A percentile compares a stretch with the other conserved stretches of the same genome.
These are phyloP conservation scores for Saimiri boliviensis DNA, from an alignment of 2,113 vertebrate genomes.

Conservation along the genomic window DNA sequence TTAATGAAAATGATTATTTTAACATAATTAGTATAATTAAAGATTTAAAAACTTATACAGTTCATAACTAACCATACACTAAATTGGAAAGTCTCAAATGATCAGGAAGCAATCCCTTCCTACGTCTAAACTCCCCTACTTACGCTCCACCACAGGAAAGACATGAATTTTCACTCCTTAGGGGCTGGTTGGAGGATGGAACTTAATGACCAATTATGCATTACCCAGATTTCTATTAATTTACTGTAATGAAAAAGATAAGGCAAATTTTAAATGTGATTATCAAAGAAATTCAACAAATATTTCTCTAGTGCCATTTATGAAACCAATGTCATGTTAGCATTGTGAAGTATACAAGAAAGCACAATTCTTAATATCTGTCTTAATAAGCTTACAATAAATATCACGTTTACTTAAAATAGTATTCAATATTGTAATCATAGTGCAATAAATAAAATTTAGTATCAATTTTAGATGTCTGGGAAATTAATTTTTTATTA, in stretches of 20 bases:
- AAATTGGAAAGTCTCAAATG: neutral
- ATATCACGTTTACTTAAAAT: neutral
- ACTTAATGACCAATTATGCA: neutral
- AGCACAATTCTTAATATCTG: neutral
- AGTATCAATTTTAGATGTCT: neutral
- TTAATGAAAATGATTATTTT: neutral
- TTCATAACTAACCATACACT: neutral
- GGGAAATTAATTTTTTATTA: neutral
- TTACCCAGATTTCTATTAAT: conserved; percentile 7
- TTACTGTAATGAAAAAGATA: conserved; percentile 23
- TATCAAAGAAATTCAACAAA: neutral
- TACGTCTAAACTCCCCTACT: neutral
- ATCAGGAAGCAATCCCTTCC: neutral
- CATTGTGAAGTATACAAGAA: neutral
- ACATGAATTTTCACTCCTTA: conserved; percentile 12
- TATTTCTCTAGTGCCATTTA: neutral
- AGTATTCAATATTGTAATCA: neutral
- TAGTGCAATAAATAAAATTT: neutral
- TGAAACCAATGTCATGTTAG: neutral
- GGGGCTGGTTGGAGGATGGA: neutral
- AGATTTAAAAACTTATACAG: neutral
- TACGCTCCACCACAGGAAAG: neutral
- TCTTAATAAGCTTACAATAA: neutral
- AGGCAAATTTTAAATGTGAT: conserved; percentile 35
- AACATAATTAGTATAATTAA: neutral